Percentiles rank a stretch among this genome's conserved stretches.
These are phyloP conservation scores for Neogobius melanostomus DNA, from an alignment of 2,113 vertebrate species.

Conservation along the genomic window DNA sequence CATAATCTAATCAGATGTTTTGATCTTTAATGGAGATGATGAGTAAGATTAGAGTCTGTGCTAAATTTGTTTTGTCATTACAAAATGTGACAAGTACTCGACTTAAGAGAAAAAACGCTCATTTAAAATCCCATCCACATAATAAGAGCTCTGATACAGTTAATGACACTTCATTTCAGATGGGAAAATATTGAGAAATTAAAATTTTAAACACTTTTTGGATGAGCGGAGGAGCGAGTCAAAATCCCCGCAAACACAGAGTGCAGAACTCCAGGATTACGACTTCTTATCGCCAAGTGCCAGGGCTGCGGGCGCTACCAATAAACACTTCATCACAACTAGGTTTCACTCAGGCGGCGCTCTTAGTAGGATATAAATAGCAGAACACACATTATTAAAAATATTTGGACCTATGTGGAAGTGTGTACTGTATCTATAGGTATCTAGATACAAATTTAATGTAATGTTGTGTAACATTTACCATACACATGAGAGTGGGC, in stretches of 20 bases:
- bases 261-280: conserved; percentile 61
- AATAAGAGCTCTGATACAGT: conserved; percentile 54
- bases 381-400: conserved; percentile 63
- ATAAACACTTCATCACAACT: conserved; percentile 78
- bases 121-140: conserved; percentile 52
- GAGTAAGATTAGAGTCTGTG: conserved; percentile 58
- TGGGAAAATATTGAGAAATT: conserved; percentile 56
- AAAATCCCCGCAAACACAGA: conserved; percentile 55
- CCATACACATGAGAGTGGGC: conserved; percentile 31
- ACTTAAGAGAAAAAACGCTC: conserved; percentile 48
- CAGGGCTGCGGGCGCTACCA: conserved; percentile 71
- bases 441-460: conserved; percentile 9
- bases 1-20: conserved; percentile 60
- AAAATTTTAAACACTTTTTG: conserved; percentile 56
- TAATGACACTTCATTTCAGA: conserved; percentile 64
- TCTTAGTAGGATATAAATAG: conserved; percentile 64
- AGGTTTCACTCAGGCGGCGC: conserved; percentile 66
- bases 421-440: conserved; percentile 18
- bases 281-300: conserved; percentile 66
- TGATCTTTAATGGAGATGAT: conserved; percentile 63
- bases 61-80: conserved; percentile 72
- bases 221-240: conserved; percentile 37
- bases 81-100: conserved; percentile 43
- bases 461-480: too few species aligned
- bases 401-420: conserved; percentile 45